phyloP scores from a whole-genome alignment of 2,113 vertebrate genomes.

The Centropus bengalensis region DNA sequence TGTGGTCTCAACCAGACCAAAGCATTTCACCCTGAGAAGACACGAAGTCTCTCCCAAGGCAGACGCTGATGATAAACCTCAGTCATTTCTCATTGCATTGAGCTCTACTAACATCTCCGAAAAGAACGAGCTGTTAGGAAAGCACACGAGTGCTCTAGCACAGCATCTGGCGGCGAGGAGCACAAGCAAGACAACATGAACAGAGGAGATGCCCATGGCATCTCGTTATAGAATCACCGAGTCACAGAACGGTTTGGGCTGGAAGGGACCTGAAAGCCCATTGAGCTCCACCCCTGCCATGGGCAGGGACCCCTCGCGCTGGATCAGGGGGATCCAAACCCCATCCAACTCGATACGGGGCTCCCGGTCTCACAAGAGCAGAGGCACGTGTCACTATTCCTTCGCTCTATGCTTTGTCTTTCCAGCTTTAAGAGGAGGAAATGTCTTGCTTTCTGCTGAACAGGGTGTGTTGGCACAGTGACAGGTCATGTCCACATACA shows the following conservation, averaged over 20 bases:
- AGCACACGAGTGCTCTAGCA: neutral
- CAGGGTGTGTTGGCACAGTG: too few species aligned
- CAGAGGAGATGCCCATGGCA: neutral
- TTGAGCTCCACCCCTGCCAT: too few species aligned
- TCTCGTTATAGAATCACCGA: too few species aligned
- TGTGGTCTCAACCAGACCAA: neutral
- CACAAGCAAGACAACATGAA: neutral
- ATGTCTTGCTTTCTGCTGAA: neutral
- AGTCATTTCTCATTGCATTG: neutral
- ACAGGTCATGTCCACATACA: too few species aligned
- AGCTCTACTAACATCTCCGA: neutral
- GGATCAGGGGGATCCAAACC: too few species aligned
- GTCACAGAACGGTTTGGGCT: too few species aligned
- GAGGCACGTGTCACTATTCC: neutral
- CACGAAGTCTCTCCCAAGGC: neutral
- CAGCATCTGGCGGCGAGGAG: neutral
- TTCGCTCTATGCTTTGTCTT: neutral
- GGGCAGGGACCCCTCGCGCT: too few species aligned
- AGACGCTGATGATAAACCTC: neutral
- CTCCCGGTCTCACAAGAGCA: too few species aligned
- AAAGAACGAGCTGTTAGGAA: neutral
- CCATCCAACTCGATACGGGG: too few species aligned
- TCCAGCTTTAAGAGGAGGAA: neutral
- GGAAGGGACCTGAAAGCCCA: too few species aligned
- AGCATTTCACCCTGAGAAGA: neutral